A percentile compares a stretch with the other conserved stretches of the same genome.
Conservation (phyloP, 2,888 invertebrate species). For the Cantharis nigra region DNA sequence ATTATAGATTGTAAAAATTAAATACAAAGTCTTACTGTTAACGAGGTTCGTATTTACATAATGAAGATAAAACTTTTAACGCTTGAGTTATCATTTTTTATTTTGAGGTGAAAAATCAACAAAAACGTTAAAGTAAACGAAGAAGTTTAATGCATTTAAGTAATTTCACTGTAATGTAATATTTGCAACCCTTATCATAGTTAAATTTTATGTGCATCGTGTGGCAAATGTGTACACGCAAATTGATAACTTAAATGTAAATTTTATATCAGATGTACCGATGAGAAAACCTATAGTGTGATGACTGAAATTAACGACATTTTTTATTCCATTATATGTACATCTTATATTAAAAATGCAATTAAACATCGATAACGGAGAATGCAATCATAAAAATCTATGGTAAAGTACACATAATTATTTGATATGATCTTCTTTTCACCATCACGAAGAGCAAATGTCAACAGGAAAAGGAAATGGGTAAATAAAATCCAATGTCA, state of each 20-base stretch:
- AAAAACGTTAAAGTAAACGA: slow-evolving; percentile 23
- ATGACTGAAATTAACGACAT: neutral
- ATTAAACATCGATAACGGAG: neutral
- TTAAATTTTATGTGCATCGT: neutral
- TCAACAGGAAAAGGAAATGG: slow-evolving; percentile 5
- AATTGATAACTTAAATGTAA: slow-evolving; percentile 8
- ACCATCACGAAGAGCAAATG: neutral
- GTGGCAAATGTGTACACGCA: slow-evolving; percentile 6
- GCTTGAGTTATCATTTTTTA: neutral
- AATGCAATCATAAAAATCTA: neutral
- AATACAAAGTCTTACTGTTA: neutral
- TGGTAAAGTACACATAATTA: slow-evolving; percentile 1
- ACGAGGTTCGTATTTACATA: neutral
- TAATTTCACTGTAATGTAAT: neutral
- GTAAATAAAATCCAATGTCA: slow-evolving; percentile 4
- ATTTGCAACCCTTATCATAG: slow-evolving; percentile 7
- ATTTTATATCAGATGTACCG: neutral
- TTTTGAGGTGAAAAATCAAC: neutral
- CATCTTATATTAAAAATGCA: neutral
- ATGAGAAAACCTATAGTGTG: neutral
- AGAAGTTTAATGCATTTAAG: slow-evolving; percentile 31
- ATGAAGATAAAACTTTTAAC: neutral
- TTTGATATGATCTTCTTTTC: neutral
- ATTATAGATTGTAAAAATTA: slow-evolving; percentile 18
- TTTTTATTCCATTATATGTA: neutral